Evolutionary conservation across 1,140 invertebrate species (phyloP).

Genomic region (Papilio glaucus): DNA sequence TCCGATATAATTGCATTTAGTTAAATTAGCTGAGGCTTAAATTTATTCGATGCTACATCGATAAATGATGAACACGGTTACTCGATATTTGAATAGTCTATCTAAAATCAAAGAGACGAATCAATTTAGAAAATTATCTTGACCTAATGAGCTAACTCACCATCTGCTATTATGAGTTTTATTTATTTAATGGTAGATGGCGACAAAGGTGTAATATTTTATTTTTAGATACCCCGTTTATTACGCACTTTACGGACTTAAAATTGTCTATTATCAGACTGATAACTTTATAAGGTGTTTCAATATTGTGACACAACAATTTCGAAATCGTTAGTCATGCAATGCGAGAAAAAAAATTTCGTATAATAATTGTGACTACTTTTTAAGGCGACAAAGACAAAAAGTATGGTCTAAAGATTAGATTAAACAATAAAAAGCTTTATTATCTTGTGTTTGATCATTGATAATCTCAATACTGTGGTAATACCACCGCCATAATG

Average conservation of each 20-base stretch:
- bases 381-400: constrained; percentile 13
- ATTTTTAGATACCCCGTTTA: not conserved
- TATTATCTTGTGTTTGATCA: constrained; percentile 57
- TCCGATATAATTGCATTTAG: constrained; percentile 29
- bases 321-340: not conserved
- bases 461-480: constrained; percentile 49
- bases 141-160: too few species aligned
- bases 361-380: constrained; percentile 12
- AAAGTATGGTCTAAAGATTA: constrained; percentile 53
- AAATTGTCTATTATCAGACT: not conserved
- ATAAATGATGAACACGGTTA: not conserved
- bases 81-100: not conserved
- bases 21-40: constrained; percentile 21
- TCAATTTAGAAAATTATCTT: not conserved
- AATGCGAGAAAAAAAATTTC: not conserved
- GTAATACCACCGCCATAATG: constrained; percentile 45
- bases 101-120: too few species aligned
- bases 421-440: constrained; percentile 54
- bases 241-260: not conserved
- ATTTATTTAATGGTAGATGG: too few species aligned
- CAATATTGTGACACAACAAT: not conserved
- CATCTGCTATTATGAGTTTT: too few species aligned
- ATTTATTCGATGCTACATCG: not conserved
- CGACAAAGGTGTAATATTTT: too few species aligned
- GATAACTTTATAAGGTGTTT: not conserved